These are phyloP conservation scores for Caradrina clavipalpis DNA, from an alignment of 2,888 invertebrate species.

Conservation along the genomic window DNA sequence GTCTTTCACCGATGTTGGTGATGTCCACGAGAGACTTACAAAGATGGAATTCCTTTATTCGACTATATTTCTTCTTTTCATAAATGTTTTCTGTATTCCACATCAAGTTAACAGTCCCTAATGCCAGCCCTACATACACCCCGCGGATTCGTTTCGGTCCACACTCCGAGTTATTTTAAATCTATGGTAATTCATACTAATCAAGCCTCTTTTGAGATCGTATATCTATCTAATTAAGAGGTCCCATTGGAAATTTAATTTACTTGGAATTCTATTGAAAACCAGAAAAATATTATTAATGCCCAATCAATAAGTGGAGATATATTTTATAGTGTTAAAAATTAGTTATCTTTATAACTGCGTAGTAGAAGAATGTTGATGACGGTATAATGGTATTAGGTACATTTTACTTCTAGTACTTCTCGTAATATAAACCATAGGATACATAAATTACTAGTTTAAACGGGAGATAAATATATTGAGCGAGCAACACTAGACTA, in stretches of 20 bases:
- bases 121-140: slow-evolving; percentile 53
- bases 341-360: slow-evolving; percentile 33
- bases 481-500: slow-evolving; percentile 66
- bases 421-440: slow-evolving; percentile 25
- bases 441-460: slow-evolving; percentile 51
- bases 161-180: slow-evolving; percentile 64
- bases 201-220: slow-evolving; percentile 60
- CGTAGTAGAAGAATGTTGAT: slow-evolving; percentile 32
- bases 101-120: neutral
- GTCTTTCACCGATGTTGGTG: too few relatives aligned
- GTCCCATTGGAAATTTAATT: slow-evolving; percentile 57
- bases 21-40: too few relatives aligned
- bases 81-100: neutral
- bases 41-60: too few relatives aligned
- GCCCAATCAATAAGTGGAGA: slow-evolving; percentile 46
- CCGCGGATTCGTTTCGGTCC: slow-evolving; percentile 58
- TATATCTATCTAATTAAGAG: slow-evolving; percentile 61
- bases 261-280: slow-evolving; percentile 53
- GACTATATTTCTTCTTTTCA: too few relatives aligned
- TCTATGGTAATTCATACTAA: slow-evolving; percentile 65
- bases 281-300: slow-evolving; percentile 55
- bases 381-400: slow-evolving; percentile 23
- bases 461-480: slow-evolving; percentile 57
- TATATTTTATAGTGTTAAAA: slow-evolving; percentile 56
- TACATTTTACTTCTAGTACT: slow-evolving; percentile 25